Evolutionary conservation across 2,888 invertebrate genomes (phyloP).

Genomic region (Glaucopsyche alexis): DNA sequence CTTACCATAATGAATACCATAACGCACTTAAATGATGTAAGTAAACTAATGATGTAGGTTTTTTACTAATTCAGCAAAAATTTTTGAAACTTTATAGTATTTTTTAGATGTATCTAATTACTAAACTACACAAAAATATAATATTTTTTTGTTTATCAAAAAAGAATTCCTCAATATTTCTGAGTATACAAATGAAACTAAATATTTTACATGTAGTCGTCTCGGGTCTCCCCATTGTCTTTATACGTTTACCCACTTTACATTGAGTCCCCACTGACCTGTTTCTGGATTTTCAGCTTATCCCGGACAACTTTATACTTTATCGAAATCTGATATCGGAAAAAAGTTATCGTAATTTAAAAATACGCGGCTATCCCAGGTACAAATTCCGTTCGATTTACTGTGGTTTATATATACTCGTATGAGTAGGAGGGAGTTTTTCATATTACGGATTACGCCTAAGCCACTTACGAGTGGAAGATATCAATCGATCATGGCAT

Average conservation of each 20-base stretch:
- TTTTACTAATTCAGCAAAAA: no score
- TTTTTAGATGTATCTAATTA: no score
- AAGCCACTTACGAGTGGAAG: neutral
- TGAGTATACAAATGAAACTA: no score
- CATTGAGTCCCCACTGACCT: neutral
- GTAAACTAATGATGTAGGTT: no score
- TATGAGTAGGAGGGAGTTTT: neutral
- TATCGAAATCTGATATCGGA: slow-evolving; percentile 20
- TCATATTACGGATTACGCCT: neutral
- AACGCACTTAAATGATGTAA: no score
- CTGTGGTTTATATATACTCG: neutral
- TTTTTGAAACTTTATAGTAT: no score
- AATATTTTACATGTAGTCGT: no score
- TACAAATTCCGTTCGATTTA: neutral
- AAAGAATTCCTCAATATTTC: no score
- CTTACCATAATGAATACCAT: no score
- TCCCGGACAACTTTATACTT: slow-evolving; percentile 16
- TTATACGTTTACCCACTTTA: neutral
- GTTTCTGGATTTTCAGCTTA: neutral
- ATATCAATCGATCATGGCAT: neutral
- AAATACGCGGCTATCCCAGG: slow-evolving; percentile 12
- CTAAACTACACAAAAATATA: no score
- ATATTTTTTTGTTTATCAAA: no score
- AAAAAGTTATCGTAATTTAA: slow-evolving; percentile 20
- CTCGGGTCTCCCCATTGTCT: neutral